Evolutionary conservation across 2,113 vertebrate genomes (phyloP), one percentile per base, ranked within the genome.

Genomic region (Zosterops lateralis): DNA sequence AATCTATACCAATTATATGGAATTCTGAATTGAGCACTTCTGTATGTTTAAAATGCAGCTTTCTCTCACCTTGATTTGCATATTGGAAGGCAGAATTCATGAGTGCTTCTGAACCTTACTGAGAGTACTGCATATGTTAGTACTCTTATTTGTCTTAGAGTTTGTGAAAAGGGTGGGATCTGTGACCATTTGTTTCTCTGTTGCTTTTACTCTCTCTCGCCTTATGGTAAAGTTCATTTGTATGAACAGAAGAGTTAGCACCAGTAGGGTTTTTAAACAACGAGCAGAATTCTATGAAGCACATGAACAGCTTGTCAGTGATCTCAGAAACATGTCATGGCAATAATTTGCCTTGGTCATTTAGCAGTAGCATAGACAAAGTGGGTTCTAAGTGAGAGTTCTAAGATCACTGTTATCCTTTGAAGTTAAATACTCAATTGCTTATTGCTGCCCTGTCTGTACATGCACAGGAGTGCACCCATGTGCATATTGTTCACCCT

Each of bases 401-500:
- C 47, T 56, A 38, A 80, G 57, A n/a, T 76, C 31, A 3, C 0
- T 42, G 19, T 89, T 89, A 42, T 3, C 11, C 12, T 22, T 36
- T 25, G 12, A 71, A 84, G 38, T 81, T 17, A 70, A 62, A 62
- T 54, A 36, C 47, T 65, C 18, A 5, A 0, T 42, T 70, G 21
- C 25, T 40, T 36, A 20, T 86, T 73, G 40, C 40, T 56, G 10
- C 18, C 13, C 17, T 1, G 2, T 42, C 19, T 1, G 2, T 42
- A 21, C 34, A 3, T 1, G 5, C 36, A 34, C 12, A 17, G 36
- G 28, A 7, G 0, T 42, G 17, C 20, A 50, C 11, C 13, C 1
- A 2, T 1, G 0, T 66, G 14, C 9, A 8, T 21, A 0, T 18
- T 82, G 36, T 67, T 83, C 12, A 58, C 10, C 21, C 20, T 47